Conservation (phyloP, 1,140 invertebrate genomes). For the Notospermus geniculatus region DNA sequence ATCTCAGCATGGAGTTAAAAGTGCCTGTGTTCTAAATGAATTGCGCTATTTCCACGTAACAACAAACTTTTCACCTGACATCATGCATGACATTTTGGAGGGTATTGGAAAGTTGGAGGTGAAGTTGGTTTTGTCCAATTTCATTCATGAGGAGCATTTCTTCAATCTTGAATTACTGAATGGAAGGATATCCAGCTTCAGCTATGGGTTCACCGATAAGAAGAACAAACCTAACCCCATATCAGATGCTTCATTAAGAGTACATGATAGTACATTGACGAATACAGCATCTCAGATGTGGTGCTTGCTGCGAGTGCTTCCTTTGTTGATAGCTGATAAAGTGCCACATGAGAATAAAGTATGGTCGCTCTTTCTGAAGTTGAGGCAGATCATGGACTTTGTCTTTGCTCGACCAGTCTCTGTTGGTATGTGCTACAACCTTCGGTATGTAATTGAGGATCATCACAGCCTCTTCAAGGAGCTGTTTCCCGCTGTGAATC, state of each 20-base stretch:
- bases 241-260: neutral
- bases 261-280: neutral
- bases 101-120: neutral
- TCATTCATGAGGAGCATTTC: neutral
- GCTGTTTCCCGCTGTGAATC: neutral
- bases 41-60: neutral
- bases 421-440: neutral
- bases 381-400: neutral
- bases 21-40: neutral
- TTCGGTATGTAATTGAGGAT: neutral
- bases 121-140: neutral
- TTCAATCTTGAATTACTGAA: neutral
- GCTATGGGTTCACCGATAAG: neutral
- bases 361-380: neutral
- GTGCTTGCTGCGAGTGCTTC: neutral
- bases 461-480: neutral
- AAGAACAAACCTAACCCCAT: neutral
- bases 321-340: neutral
- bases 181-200: neutral
- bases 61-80: neutral
- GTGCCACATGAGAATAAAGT: neutral
- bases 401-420: neutral
- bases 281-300: neutral
- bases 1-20: neutral
- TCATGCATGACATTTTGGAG: constrained; percentile 4